Percentiles rank a stretch among this genome's conserved stretches.
Conservation (phyloP, 2,797 vertebrate genomes). For the Myripristis murdjan region DNA sequence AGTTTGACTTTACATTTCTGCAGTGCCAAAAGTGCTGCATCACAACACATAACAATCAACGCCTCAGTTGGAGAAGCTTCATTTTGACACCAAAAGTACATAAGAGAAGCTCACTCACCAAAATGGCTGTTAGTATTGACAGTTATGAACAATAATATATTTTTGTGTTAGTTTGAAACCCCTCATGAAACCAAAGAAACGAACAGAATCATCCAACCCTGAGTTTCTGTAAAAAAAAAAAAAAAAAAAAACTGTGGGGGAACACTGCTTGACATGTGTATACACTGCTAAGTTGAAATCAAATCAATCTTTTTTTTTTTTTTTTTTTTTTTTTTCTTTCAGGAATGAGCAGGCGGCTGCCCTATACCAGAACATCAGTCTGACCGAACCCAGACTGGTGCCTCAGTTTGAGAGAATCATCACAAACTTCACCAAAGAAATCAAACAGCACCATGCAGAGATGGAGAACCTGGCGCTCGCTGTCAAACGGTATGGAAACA, state of each 20-base stretch:
- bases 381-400: slow-evolving; percentile 93
- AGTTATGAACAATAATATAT: no score
- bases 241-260: neutral
- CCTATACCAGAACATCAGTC: slow-evolving; percentile 95
- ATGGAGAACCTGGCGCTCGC: slow-evolving; percentile 95
- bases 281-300: neutral
- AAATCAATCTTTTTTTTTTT: no score
- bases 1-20: no score
- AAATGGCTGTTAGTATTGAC: no score
- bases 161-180: no score
- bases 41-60: no score
- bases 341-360: slow-evolving; percentile 92
- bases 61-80: no score
- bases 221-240: neutral
- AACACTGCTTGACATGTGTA: neutral
- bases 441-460: slow-evolving; percentile 93
- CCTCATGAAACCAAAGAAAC: neutral
- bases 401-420: slow-evolving; percentile 93
- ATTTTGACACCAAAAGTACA: no score
- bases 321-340: slow-evolving; percentile 52
- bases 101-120: no score
- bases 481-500: slow-evolving; percentile 91
- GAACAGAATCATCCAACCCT: neutral
- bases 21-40: no score
- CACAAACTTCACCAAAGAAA: slow-evolving; percentile 92